phyloP scores from a whole-genome alignment of 2,797 vertebrate genomes.

The Epinephelus malabaricus region DNA sequence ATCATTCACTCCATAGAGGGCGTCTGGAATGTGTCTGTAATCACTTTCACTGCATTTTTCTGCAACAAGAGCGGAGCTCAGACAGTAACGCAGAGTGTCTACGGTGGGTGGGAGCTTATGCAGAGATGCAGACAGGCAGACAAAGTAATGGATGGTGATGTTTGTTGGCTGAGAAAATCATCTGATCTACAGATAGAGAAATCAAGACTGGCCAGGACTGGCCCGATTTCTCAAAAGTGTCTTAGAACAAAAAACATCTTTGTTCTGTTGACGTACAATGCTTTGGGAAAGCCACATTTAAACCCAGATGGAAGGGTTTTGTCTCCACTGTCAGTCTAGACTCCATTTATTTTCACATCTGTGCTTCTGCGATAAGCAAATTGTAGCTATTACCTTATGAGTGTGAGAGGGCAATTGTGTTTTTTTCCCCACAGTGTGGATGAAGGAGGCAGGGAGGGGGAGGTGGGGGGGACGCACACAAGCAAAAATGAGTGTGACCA shows the following conservation, averaged over 20 bases:
- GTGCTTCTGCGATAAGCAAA: conserved; percentile 77
- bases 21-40: conserved; percentile 80
- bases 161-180: conserved; percentile 58
- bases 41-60: conserved; percentile 77
- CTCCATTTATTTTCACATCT: conserved; percentile 78
- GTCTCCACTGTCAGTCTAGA: conserved; percentile 75
- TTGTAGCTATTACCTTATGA: conserved; percentile 71
- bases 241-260: conserved; percentile 59
- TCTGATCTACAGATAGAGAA: conserved; percentile 54
- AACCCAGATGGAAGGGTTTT: conserved; percentile 73
- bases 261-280: conserved; percentile 51
- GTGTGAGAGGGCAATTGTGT: conserved; percentile 66
- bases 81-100: conserved; percentile 63
- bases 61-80: conserved; percentile 57
- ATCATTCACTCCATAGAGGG: conserved; percentile 58
- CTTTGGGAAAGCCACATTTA: conserved; percentile 51
- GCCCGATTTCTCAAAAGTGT: conserved; percentile 38
- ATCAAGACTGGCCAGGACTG: conserved; percentile 41
- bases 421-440: conserved; percentile 57
- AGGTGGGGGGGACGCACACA: background rate
- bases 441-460: conserved; percentile 27
- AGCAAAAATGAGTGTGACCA: conserved; percentile 70
- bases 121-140: conserved; percentile 48
- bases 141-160: conserved; percentile 52
- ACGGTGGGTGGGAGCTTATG: conserved; percentile 44